These are phyloP conservation scores for Ferdinandea cuprea DNA, from an alignment of 2,888 invertebrate genomes.

Conservation along the genomic window DNA sequence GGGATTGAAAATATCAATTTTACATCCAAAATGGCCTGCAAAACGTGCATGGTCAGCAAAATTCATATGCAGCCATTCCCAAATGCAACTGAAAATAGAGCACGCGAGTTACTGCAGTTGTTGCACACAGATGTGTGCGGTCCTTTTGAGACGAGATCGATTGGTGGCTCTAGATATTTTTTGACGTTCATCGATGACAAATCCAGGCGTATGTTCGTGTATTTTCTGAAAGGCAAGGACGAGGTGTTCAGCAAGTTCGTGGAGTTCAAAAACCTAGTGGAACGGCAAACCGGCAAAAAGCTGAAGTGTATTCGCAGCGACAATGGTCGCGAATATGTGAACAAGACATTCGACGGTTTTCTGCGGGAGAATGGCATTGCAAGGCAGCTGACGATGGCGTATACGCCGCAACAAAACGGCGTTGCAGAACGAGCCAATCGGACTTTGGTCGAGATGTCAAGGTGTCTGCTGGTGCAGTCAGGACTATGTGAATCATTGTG, in stretches of 20 bases:
- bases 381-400: conserved; percentile 62
- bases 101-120: conserved; percentile 36
- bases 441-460: conserved; percentile 63
- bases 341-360: conserved; percentile 55
- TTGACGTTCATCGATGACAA: conserved; percentile 66
- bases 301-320: conserved; percentile 60
- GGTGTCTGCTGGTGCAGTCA: conserved; percentile 45
- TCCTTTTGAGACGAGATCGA: conserved; percentile 49
- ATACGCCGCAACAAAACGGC: conserved; percentile 76
- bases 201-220: conserved; percentile 45
- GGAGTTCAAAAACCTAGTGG: conserved; percentile 50
- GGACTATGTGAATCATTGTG: conserved; percentile 39
- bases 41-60: conserved; percentile 44
- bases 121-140: conserved; percentile 41
- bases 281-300: conserved; percentile 46
- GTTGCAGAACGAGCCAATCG: conserved; percentile 71
- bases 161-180: conserved; percentile 51
- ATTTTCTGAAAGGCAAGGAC: conserved; percentile 50
- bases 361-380: conserved; percentile 59
- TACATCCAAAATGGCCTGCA: conserved; percentile 22
- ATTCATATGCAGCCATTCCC: conserved; percentile 52
- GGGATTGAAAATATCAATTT: conserved; percentile 46
- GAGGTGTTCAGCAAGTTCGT: conserved; percentile 55
- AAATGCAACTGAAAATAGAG: conserved; percentile 43
- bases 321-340: conserved; percentile 53